Base-by-base conservation (phyloP, 2,888 invertebrate genomes). In the Eupithecia tripunctaria region DNA sequence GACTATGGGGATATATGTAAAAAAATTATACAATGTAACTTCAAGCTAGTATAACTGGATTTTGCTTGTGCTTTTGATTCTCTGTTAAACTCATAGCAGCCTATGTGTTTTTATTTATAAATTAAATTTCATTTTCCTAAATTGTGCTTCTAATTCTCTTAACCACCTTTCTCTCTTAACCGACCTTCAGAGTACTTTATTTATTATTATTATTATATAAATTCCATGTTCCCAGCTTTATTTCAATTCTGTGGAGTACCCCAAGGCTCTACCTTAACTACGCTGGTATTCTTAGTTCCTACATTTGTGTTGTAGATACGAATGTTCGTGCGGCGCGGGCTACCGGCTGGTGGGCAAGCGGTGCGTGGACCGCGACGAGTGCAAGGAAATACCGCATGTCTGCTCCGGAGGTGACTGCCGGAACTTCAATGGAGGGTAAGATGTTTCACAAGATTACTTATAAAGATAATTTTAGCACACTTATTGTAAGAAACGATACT, bases 321-420 rank as follows among this genome's bases (percentile, higher is more conserved):
- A 93, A 73, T 98, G 98, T 85, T 96, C 95, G 14, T 98, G 98
- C 87, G 97, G 97, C 0, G 95, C 95, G 5, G 98, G 98, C 4
- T 98, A 96, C 93, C 96, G 96, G 79, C 88, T 98, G 62, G 96
- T 96, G 59, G 91, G 95, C 1, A 82, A 89, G 7, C 90, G 89
- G 27, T 96, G 96, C 85, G 92, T 95, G 95, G 98, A 98, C 87
- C 95, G 97, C 25, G 96, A 98, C 88, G 98, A 98, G 87, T 98
- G 98, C 84, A 90, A 95, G 36, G 96, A 96, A 77, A 95, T 96
- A 82, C 95, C 94, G 21, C 96, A 95, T 71, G 96, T 97, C 38
- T 98, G 97, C 81, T 97, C 97, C 73, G 97, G 97, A 78, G 98
- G 98, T 21, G 95, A 95, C 64, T 98, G 98, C 85, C 95, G 96